phyloP scores from a whole-genome alignment of 2,113 vertebrate species.

The Xyliphius kryptos region DNA sequence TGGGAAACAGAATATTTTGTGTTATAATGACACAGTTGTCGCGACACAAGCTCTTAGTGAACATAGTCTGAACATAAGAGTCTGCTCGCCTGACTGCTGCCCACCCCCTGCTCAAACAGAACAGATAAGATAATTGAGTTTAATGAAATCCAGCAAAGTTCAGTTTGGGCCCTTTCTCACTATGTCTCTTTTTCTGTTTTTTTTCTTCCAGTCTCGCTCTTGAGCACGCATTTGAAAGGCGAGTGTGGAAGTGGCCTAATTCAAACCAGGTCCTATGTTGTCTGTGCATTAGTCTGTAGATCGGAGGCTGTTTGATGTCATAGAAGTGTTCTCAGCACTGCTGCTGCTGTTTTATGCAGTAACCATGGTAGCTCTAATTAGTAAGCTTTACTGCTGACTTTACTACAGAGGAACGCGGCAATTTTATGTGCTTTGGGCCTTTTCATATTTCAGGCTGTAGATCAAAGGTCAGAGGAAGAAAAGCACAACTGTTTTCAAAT shows the following conservation, averaged over 20 bases:
- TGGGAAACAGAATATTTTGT: no score
- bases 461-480: slow-evolving; percentile 90
- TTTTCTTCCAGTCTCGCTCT: slow-evolving; percentile 59
- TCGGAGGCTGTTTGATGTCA: slow-evolving; percentile 98
- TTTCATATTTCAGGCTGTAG: slow-evolving; percentile 85
- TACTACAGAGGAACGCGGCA: slow-evolving; percentile 94
- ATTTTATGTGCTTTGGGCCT: slow-evolving; percentile 98
- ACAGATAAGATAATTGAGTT: slow-evolving; percentile 99
- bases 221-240: slow-evolving; percentile 90
- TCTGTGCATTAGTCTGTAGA: slow-evolving; percentile 76
- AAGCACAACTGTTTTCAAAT: slow-evolving; percentile 74
- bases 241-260: slow-evolving; percentile 85
- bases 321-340: slow-evolving; percentile 84
- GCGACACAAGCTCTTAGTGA: slow-evolving; percentile 78
- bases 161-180: slow-evolving; percentile 65
- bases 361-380: slow-evolving; percentile 98
- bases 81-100: slow-evolving; percentile 79
- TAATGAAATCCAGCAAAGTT: slow-evolving; percentile 93
- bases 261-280: slow-evolving; percentile 87
- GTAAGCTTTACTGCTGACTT: slow-evolving; percentile 95
- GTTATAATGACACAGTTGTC: slow-evolving; percentile 96
- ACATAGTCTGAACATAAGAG: slow-evolving; percentile 88
- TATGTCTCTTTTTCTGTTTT: slow-evolving; percentile 54
- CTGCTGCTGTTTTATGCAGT: slow-evolving; percentile 83
- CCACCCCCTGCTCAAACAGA: slow-evolving; percentile 95